Evolutionary conservation across 64 coral and sea anemone species (phyloP).

Genomic region (Pocillopora damicornis): DNA sequence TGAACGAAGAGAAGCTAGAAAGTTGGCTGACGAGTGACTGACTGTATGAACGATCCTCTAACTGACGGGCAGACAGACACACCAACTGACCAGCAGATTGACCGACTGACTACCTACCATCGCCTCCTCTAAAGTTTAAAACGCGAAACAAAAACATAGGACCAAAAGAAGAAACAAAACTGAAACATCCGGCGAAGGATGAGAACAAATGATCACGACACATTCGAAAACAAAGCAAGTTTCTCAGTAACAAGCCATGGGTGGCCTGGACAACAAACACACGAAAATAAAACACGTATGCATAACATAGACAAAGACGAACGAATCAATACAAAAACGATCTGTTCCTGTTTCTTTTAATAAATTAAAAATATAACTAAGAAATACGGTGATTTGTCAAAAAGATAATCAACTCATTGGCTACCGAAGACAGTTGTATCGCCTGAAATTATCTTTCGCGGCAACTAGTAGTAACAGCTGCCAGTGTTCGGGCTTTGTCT

Average conservation of each 20-base stretch:
- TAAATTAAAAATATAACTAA: background rate
- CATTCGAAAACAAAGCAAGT: too few relatives aligned
- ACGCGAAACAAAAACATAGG: background rate
- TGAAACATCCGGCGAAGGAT: too few relatives aligned
- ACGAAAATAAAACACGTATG: background rate
- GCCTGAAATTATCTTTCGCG: background rate
- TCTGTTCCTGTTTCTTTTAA: slow-evolving; percentile 29
- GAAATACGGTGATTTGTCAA: background rate
- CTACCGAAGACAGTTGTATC: background rate
- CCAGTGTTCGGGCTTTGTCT: too few relatives aligned
- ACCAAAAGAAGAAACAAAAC: background rate
- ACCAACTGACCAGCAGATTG: background rate
- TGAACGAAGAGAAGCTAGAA: too few relatives aligned
- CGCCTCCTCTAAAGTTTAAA: background rate
- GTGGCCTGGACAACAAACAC: too few relatives aligned
- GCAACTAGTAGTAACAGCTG: too few relatives aligned
- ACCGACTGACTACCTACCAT: background rate
- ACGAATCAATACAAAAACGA: background rate
- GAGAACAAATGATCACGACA: too few relatives aligned
- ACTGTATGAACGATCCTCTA: background rate
- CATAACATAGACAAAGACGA: background rate
- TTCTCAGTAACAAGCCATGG: too few relatives aligned
- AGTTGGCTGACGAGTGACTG: background rate
- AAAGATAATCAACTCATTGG: slow-evolving; percentile 3
- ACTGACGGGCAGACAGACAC: background rate